Conservation (phyloP, 2,888 invertebrate genomes). For the Seira musarum region DNA sequence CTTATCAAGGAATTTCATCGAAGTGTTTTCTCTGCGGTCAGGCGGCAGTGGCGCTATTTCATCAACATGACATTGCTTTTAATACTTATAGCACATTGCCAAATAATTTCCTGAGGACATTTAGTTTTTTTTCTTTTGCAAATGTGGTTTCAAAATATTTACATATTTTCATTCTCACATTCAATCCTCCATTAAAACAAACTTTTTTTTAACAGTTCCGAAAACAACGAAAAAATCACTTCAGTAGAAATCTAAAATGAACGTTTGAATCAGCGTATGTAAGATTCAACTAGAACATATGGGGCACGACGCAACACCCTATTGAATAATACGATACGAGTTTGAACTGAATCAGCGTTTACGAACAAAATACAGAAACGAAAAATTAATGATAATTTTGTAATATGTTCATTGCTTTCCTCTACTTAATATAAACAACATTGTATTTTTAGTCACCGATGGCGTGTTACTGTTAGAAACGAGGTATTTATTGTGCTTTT, state of each 20-base stretch:
- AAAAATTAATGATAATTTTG: neutral
- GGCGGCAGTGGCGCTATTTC: neutral
- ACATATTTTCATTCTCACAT: neutral
- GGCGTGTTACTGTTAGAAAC: too few species aligned
- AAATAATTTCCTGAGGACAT: slow-evolving; percentile 16
- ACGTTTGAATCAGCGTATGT: neutral
- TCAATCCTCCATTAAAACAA: neutral
- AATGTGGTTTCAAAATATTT: too few species aligned
- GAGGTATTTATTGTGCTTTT: neutral
- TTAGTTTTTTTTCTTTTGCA: too few species aligned
- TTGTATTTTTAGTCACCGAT: neutral
- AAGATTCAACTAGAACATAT: too few species aligned
- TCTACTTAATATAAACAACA: neutral
- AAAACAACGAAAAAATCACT: neutral
- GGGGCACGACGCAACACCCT: too few species aligned
- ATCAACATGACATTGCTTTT: slow-evolving; percentile 14
- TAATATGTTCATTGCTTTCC: neutral
- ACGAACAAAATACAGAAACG: neutral
- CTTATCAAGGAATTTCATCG: slow-evolving; percentile 24
- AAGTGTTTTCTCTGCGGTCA: neutral
- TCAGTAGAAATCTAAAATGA: neutral
- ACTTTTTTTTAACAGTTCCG: neutral
- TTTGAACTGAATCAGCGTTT: too few species aligned
- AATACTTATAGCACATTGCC: slow-evolving; percentile 21
- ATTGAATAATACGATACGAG: too few species aligned